A percentile compares a stretch with the other conserved stretches of the same genome.
Evolutionary conservation across 1,140 invertebrate genomes (phyloP).

Genomic region (Luehdorfia chinensis): DNA sequence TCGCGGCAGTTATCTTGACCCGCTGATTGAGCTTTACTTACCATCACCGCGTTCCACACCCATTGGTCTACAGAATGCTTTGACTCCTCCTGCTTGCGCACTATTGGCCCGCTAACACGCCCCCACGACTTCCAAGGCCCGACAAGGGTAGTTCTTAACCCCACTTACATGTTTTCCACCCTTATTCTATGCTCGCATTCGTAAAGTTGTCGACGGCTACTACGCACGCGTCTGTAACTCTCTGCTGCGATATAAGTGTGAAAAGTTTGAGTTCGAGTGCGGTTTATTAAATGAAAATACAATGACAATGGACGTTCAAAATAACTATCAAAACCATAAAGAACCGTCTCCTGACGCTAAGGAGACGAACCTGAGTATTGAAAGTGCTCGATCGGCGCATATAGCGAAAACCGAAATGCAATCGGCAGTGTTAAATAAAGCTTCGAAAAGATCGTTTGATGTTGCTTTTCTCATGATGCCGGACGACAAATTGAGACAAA

Average conservation of each 20-base stretch:
- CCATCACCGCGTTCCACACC: constrained; percentile 34
- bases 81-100: constrained; percentile 49
- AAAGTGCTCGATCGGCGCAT: constrained; percentile 64
- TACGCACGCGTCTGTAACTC: constrained; percentile 59
- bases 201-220: constrained; percentile 48
- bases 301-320: constrained; percentile 78
- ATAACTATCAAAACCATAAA: constrained; percentile 71
- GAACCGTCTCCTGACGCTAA: constrained; percentile 64
- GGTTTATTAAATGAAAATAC: constrained; percentile 62
- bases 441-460: constrained; percentile 88
- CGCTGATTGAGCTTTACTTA: constrained; percentile 68
- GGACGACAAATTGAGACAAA: constrained; percentile 86
- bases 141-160: constrained; percentile 66
- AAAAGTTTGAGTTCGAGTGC: constrained; percentile 64
- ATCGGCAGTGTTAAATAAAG: constrained; percentile 57
- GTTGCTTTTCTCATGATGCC: constrained; percentile 92
- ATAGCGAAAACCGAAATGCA: constrained; percentile 52
- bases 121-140: constrained; percentile 51
- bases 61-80: constrained; percentile 56
- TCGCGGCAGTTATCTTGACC: constrained; percentile 72
- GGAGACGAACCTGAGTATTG: constrained; percentile 57
- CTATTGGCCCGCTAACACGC: constrained; percentile 59
- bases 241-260: constrained; percentile 60
- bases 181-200: constrained; percentile 64
- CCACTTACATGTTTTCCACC: constrained; percentile 74